A percentile compares a stretch with the other conserved stretches of the same genome.
Conservation (phyloP, 2,797 vertebrate species). For the Chrysocyon brachyurus region DNA sequence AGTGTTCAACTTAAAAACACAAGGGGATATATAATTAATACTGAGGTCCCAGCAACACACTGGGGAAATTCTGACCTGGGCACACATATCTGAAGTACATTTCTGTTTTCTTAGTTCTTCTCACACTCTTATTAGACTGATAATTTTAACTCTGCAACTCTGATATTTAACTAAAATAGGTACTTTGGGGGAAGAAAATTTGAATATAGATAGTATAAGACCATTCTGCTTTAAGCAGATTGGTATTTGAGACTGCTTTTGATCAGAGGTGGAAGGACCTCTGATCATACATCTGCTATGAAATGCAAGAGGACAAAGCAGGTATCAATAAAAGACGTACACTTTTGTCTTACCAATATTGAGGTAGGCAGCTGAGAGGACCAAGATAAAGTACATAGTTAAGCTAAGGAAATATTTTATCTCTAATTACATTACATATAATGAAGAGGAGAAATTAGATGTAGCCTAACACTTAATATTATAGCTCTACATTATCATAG, state of each 20-base stretch:
- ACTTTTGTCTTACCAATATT: neutral
- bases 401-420: neutral
- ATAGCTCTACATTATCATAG: neutral
- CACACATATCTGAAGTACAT: constrained; percentile 35
- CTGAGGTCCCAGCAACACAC: neutral
- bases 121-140: constrained; percentile 26
- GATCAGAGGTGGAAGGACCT: neutral
- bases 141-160: constrained; percentile 53
- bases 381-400: neutral
- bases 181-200: constrained; percentile 34
- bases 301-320: neutral
- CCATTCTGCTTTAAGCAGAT: neutral
- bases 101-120: constrained; percentile 61
- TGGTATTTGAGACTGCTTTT: neutral
- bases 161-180: constrained; percentile 51
- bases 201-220: constrained; percentile 46
- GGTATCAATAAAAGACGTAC: neutral
- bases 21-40: constrained; percentile 71
- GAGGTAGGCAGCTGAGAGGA: neutral
- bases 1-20: constrained; percentile 75
- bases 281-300: neutral
- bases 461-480: neutral
- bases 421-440: neutral
- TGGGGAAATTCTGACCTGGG: constrained; percentile 59
- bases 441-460: constrained; percentile 6